Conservation (phyloP, 2,113 vertebrate species). For the Diadophis punctatus region DNA sequence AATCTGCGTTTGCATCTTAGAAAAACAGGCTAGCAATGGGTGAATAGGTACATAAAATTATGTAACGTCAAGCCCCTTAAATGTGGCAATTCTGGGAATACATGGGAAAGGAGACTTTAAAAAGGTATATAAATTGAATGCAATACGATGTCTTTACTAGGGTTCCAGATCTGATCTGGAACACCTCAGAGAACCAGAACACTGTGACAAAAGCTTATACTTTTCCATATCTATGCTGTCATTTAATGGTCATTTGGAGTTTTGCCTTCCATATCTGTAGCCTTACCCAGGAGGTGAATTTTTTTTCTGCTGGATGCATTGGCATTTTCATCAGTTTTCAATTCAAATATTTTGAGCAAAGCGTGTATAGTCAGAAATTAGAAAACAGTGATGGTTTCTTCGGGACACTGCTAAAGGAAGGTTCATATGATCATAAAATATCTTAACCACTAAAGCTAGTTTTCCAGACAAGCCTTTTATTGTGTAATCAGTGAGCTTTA, state of each 20-base stretch:
- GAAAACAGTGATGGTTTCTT: too few relatives aligned
- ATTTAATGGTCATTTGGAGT: background rate
- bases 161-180: background rate
- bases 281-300: background rate
- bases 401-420: too few relatives aligned
- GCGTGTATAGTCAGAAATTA: too few relatives aligned
- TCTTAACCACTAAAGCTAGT: too few relatives aligned
- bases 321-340: too few relatives aligned
- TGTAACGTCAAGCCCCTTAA: background rate
- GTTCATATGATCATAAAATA: too few relatives aligned
- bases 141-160: background rate
- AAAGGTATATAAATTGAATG: background rate
- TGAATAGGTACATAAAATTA: background rate
- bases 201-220: background rate
- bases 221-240: background rate
- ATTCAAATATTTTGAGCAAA: too few relatives aligned
- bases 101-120: background rate
- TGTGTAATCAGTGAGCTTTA: too few relatives aligned
- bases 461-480: too few relatives aligned
- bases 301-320: too few relatives aligned
- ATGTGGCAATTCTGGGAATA: background rate
- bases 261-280: background rate
- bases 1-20: background rate
- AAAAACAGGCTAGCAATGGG: background rate
- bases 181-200: background rate